Evolutionary conservation across 2,797 vertebrate genomes (phyloP).

Genomic region (Neolamprologus multifasciatus): DNA sequence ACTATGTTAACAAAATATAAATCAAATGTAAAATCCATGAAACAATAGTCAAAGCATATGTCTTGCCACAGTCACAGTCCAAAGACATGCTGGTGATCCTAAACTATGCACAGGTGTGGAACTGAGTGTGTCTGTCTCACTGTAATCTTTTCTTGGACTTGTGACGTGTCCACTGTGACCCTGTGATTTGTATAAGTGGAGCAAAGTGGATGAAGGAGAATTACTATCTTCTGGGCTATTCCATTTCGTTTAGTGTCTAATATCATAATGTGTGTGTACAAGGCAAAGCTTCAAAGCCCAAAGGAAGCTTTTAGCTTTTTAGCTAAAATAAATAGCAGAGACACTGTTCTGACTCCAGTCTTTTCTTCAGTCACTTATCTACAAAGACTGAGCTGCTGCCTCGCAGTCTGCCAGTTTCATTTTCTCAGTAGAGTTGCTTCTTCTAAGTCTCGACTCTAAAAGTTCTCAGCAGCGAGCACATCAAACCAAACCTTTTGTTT

Average conservation of each 20-base stretch:
- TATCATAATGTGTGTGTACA: not conserved
- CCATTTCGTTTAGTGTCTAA: not conserved
- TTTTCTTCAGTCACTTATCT: not conserved
- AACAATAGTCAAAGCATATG: not conserved
- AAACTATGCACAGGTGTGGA: not conserved
- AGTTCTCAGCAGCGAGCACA: not conserved
- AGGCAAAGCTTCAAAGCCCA: not conserved
- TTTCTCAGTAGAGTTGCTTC: not conserved
- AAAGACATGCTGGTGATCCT: not conserved
- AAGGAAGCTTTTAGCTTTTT: not conserved
- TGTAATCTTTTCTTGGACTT: not conserved
- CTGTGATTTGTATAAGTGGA: not conserved
- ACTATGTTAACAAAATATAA: not conserved
- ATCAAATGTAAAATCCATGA: not conserved
- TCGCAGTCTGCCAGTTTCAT: not conserved
- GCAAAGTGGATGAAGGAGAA: not conserved
- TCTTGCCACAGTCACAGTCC: not conserved
- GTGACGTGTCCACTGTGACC: not conserved
- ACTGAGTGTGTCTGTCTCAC: not conserved
- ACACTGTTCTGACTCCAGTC: not conserved
- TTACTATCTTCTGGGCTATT: not conserved
- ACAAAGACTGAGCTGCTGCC: not conserved
- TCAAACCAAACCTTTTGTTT: not conserved
- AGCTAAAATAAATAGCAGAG: not conserved
- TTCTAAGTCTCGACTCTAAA: not conserved